phyloP scores from a whole-genome alignment of 1,140 invertebrate species.

The Maniola jurtina region DNA sequence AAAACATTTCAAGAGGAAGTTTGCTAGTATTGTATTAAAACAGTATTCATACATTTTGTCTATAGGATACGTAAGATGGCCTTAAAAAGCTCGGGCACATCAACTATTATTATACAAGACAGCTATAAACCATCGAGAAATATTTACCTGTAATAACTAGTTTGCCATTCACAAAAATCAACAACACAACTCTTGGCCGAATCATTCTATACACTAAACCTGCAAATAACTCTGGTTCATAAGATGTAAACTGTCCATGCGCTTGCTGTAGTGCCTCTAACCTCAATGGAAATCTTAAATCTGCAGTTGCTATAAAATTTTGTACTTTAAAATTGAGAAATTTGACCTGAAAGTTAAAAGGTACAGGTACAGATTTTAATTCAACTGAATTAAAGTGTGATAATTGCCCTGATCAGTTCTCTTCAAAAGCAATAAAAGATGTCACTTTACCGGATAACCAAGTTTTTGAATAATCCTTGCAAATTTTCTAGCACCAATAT shows the following conservation, averaged over 20 bases:
- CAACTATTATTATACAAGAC: too few relatives aligned
- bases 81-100: too few relatives aligned
- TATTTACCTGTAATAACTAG: conserved; percentile 93
- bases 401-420: neutral
- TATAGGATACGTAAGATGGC: too few relatives aligned
- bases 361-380: neutral
- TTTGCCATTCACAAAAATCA: conserved; percentile 99
- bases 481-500: conserved; percentile 97
- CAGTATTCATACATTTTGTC: too few relatives aligned
- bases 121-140: neutral
- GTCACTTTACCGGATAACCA: conserved; percentile 89
- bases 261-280: conserved; percentile 96
- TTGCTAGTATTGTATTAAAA: too few relatives aligned
- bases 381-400: neutral
- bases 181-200: conserved; percentile 94
- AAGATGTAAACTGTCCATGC: conserved; percentile 97
- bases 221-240: conserved; percentile 96
- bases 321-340: conserved; percentile 99
- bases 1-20: too few relatives aligned
- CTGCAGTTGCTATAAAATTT: conserved; percentile 99
- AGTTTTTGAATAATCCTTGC: conserved; percentile 99
- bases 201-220: conserved; percentile 99
- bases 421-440: neutral
- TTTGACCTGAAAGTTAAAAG: conserved; percentile 84
- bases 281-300: conserved; percentile 98